Percentiles rank a stretch among this genome's conserved stretches.
Evolutionary conservation across 2,888 invertebrate species (phyloP).

Genomic region (Athripsodes cinereus): DNA sequence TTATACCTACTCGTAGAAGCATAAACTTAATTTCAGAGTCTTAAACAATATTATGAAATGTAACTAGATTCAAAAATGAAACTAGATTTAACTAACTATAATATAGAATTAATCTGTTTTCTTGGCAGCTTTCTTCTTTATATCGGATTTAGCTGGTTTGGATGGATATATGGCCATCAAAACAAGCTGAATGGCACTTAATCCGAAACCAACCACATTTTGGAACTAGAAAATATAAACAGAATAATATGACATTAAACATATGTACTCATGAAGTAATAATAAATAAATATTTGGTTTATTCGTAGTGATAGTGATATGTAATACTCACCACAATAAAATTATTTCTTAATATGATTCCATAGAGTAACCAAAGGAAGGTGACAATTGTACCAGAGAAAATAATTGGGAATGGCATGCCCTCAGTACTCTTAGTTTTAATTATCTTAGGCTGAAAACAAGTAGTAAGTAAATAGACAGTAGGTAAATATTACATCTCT

Average conservation of each 20-base stretch:
- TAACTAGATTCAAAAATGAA: too few species aligned
- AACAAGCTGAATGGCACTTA: constrained; percentile 58
- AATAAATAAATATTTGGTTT: too few species aligned
- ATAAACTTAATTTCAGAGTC: too few species aligned
- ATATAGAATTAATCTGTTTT: constrained; percentile 13
- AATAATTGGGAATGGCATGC: constrained; percentile 84
- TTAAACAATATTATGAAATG: too few species aligned
- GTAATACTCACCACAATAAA: constrained; percentile 66
- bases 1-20: too few species aligned
- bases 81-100: background rate
- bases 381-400: constrained; percentile 74
- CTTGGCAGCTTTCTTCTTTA: constrained; percentile 14
- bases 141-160: constrained; percentile 33
- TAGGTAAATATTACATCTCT: background rate
- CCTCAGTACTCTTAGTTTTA: constrained; percentile 73
- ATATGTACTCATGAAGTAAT: too few species aligned
- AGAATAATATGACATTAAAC: too few species aligned
- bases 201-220: constrained; percentile 57
- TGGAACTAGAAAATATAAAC: too few species aligned
- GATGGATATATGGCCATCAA: constrained; percentile 66
- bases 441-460: constrained; percentile 67
- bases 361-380: constrained; percentile 75
- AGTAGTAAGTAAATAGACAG: background rate
- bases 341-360: constrained; percentile 65
- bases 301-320: background rate